Evolutionary conservation across 2,113 vertebrate species (phyloP).

Genomic region (Paralichthys olivaceus): DNA sequence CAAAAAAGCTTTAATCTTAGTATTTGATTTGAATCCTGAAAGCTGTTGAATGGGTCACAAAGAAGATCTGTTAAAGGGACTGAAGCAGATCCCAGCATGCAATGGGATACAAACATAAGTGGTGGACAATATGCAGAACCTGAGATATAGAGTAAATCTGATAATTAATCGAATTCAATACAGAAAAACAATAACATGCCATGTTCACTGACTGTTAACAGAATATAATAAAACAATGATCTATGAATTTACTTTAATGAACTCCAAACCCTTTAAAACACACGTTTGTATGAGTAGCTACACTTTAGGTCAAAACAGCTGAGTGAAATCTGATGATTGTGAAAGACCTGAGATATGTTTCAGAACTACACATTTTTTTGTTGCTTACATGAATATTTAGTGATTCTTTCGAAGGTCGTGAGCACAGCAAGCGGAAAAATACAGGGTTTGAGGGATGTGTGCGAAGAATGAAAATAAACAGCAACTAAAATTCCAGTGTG

Average conservation of each 20-base stretch:
- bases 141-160: neutral
- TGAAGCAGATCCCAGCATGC: slow-evolving; percentile 21
- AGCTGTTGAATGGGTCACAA: slow-evolving; percentile 17
- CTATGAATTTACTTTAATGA: neutral
- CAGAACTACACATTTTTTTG: neutral
- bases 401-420: neutral
- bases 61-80: neutral
- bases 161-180: slow-evolving; percentile 6
- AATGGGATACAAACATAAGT: neutral
- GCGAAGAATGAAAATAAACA: no score
- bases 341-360: neutral
- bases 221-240: neutral
- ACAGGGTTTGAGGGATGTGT: no score
- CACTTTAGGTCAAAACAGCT: neutral
- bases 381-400: neutral
- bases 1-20: neutral
- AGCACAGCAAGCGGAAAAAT: no score
- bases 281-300: neutral
- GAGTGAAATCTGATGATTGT: neutral
- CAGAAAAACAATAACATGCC: neutral
- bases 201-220: slow-evolving; percentile 5
- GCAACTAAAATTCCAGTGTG: no score
- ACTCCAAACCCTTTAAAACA: no score
- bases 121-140: neutral
- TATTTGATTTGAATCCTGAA: slow-evolving; percentile 1